Base-by-base conservation (phyloP, 2,888 invertebrate species). In the Hydroisotoma schaefferi region DNA sequence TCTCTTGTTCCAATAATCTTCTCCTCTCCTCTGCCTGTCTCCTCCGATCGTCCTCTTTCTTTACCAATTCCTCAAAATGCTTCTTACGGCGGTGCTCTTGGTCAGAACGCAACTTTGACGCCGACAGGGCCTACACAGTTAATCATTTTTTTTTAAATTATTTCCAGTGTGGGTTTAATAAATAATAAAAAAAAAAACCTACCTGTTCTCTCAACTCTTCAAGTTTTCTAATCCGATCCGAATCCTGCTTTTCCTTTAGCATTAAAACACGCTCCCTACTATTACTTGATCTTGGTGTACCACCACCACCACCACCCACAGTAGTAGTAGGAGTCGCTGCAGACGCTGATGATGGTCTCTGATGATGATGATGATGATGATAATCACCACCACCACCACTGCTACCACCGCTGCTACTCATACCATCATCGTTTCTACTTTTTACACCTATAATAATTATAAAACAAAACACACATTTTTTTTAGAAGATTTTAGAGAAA, bases 121-220 rank as follows among this genome's bases (percentile, higher is more conserved):
- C 5, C 2, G 55, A 29, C 67, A 46, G 12, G 4, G 55, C 46
- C 54, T 43, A 54, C 26, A 40, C 10, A 54, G n/a, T n/a, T n/a
- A n/a, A n/a, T n/a, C n/a, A 33, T 53, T 47, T 44, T 43, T 47
- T 54, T 48, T 54, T 58, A 46, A 58, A 28, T 28, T 29, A 51
- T 44, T 25, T 27, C 52, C 38, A 37, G 38, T 25, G 49, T 20
- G 47, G 23, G n/a, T 47, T 12, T 33, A 15, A 15, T 33, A 33
- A 33, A 12, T 33, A 33, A 15, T 15, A 43, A 18, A 18, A 43
- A 28, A 12, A 40, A 4, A 40, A 40, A 18, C 61, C 72, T 67
- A 77, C 78, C 73, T 92, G 91, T 76, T 88, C 87, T 75, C 88
- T 87, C 74, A 94, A 82, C 80, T 93, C 93, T 77, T 92, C 91